Percentiles rank a stretch among this genome's conserved stretches.
phyloP scores from a whole-genome alignment of 2,888 invertebrate genomes.

The Adineta ricciae region DNA sequence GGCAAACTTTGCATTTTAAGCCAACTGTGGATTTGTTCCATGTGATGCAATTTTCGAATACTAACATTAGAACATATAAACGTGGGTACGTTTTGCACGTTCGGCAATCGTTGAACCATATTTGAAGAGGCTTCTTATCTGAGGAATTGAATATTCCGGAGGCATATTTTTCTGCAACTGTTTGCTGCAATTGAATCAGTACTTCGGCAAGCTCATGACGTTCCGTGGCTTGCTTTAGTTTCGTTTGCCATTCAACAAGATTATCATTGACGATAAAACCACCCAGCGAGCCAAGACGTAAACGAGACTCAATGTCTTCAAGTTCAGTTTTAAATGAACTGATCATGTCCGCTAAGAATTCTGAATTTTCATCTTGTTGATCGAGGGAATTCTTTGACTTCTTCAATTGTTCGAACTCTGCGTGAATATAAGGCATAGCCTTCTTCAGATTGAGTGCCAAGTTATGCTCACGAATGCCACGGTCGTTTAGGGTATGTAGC shows the following conservation, averaged over 20 bases:
- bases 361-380: not conserved
- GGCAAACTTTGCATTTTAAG: constrained; percentile 67
- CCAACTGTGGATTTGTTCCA: constrained; percentile 11
- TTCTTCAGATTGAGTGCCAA: constrained; percentile 49
- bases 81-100: not conserved
- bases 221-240: not conserved
- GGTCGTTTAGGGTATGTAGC: constrained; percentile 64
- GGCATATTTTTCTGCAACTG: constrained; percentile 8
- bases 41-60: not conserved
- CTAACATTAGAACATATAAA: constrained; percentile 5
- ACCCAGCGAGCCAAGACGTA: constrained; percentile 8
- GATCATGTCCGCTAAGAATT: not conserved
- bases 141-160: not conserved
- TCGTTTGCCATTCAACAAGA: not conserved
- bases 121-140: not conserved
- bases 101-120: not conserved
- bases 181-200: constrained; percentile 6
- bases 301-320: not conserved
- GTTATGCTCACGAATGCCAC: constrained; percentile 72
- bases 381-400: not conserved
- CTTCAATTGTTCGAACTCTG: not conserved
- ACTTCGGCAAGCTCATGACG: not conserved
- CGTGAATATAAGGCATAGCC: not conserved
- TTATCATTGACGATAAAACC: not conserved
- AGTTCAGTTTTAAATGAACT: not conserved